These are phyloP conservation scores for Cherax quadricarinatus DNA, from an alignment of 1,140 invertebrate genomes.

Conservation along the genomic window DNA sequence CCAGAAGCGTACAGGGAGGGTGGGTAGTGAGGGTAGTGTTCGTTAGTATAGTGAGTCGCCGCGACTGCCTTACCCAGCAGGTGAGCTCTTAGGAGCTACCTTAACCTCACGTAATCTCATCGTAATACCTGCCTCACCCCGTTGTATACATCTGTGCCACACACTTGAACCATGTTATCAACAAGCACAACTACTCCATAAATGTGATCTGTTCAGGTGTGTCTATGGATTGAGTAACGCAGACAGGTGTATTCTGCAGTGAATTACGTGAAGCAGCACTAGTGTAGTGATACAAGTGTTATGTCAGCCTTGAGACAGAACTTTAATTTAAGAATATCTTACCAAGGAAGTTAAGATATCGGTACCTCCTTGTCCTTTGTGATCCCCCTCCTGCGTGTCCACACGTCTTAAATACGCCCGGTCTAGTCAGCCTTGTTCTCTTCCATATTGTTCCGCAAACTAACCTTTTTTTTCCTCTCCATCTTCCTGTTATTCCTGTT, in stretches of 20 bases:
- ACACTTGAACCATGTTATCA: neutral
- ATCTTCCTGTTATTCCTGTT: neutral
- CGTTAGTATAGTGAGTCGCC: neutral
- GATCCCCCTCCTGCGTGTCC: no score
- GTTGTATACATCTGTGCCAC: neutral
- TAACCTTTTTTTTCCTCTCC: neutral
- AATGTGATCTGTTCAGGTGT: no score
- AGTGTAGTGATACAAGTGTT: neutral
- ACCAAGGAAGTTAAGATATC: no score
- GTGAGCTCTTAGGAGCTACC: neutral
- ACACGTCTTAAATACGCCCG: no score
- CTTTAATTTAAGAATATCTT: no score
- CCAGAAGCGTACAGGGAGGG: conserved; percentile 5
- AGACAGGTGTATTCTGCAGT: no score
- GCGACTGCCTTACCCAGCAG: neutral
- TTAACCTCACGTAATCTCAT: neutral
- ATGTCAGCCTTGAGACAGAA: no score
- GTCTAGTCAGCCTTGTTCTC: no score
- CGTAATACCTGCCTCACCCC: neutral
- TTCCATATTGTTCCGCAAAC: no score
- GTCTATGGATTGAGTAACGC: no score
- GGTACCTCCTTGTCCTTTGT: no score
- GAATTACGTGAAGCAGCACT: neutral
- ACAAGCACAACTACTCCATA: no score
- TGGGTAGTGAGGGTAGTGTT: neutral